These are phyloP conservation scores for Agrotis puta DNA, from an alignment of 2,888 invertebrate species.

Conservation along the genomic window DNA sequence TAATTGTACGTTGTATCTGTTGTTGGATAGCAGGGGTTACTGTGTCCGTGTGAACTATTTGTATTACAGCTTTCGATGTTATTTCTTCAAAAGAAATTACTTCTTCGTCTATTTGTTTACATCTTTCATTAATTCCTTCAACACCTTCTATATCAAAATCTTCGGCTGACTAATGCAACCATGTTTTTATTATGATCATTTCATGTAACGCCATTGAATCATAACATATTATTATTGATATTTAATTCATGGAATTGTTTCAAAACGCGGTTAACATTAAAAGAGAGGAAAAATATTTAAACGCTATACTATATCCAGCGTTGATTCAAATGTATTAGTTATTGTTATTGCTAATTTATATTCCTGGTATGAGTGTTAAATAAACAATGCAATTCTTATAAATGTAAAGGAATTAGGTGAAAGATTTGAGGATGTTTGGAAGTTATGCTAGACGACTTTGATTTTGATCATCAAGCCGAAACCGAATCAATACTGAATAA, in stretches of 20 bases:
- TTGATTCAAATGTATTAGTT: conserved; percentile 32
- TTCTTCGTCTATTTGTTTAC: background rate
- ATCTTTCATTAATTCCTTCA: background rate
- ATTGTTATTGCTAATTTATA: conserved; percentile 24
- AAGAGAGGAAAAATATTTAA: conserved; percentile 55
- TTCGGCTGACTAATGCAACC: conserved; percentile 11
- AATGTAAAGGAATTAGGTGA: conserved; percentile 17
- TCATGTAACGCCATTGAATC: conserved; percentile 46
- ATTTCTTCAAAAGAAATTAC: background rate
- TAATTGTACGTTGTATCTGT: conserved; percentile 22
- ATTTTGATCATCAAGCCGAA: background rate
- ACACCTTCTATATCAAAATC: conserved; percentile 8
- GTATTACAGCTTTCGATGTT: background rate
- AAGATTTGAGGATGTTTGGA: conserved; percentile 17
- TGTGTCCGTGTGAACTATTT: background rate
- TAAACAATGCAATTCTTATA: conserved; percentile 36
- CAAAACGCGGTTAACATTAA: conserved; percentile 35
- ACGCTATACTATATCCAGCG: conserved; percentile 29
- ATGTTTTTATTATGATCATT: conserved; percentile 34
- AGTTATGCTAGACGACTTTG: background rate
- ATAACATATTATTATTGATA: conserved; percentile 36
- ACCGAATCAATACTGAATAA: background rate
- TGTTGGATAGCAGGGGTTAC: background rate
- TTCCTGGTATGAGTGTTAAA: conserved; percentile 37
- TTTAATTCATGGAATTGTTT: conserved; percentile 43